Evolutionary conservation across 2,797 vertebrate species (phyloP).

Genomic region (Eospalax fontanierii): DNA sequence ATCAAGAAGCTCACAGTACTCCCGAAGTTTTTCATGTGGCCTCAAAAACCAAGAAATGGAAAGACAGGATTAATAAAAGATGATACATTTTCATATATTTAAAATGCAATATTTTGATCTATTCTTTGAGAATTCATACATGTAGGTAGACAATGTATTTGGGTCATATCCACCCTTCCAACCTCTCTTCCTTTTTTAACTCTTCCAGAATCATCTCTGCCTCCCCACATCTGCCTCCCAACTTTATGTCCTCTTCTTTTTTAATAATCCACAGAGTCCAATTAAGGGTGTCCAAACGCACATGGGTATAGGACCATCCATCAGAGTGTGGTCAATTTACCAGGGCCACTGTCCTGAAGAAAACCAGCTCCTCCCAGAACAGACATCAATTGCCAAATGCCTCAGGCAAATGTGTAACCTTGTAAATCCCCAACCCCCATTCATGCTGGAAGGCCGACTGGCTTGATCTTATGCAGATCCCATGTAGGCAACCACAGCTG

Average conservation of each 20-base stretch:
- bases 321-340: neutral
- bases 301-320: neutral
- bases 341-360: no score
- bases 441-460: neutral
- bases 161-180: neutral
- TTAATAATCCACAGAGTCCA: neutral
- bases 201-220: neutral
- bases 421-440: neutral
- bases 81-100: neutral
- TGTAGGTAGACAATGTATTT: neutral
- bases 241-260: neutral
- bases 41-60: neutral
- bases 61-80: neutral
- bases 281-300: neutral
- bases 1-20: neutral
- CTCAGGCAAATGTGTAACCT: no score
- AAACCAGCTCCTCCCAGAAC: neutral
- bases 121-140: neutral
- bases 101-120: neutral
- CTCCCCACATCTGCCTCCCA: neutral
- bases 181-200: neutral
- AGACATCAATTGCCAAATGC: neutral
- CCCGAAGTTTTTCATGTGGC: neutral
- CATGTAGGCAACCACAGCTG: neutral
- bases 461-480: neutral